Evolutionary conservation across 2,113 vertebrate species (phyloP), one percentile per base, ranked within the genome.

Genomic region (Pachycephala philippinensis): DNA sequence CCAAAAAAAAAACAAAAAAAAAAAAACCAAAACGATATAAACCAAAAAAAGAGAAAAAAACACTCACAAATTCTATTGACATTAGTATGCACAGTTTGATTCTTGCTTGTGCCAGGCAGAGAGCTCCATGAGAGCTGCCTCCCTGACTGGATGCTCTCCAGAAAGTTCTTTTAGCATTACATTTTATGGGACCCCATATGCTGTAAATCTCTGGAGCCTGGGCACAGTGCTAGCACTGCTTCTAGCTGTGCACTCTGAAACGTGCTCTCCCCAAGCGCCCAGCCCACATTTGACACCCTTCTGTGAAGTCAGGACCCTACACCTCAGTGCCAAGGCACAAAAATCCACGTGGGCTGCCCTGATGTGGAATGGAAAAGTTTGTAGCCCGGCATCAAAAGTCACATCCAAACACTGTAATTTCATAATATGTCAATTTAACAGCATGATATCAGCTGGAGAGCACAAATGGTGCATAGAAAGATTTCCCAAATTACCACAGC

Each of bases 141-240:
- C 42, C n/a, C 45, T 69, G 63, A 28, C 75, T 97, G 88, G 79
- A 77, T 88, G 37, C 4, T 90, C 78, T 93, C 85, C 92, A 94
- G 79, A 69, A 0, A 0, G 59, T 57, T 70, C 8, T 63, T 76
- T 76, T 69, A 85, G n/a, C n/a, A 30, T 76, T 86, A 64, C 31
- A 33, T 85, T 91, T 95, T 90, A 88, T 72, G 45, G 28, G 57
- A 80, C 13, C 37, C 65, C 61, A 75, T 52, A 45, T 24, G 31
- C 66, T 80, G 31, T 90, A 88, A 92, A 80, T 53, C 63, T 91
- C 71, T 83, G 40, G 15, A 92, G 78, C 42, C n/a, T 61, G 65
- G 91, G 37, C 31, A 53, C 22, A 89, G 45, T 49, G 40, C 53
- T 71, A 76, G 61, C 72, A 17, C 13, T 35, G 21, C 84, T 82